Conservation (phyloP, 2,888 invertebrate genomes). For the Dromius quadrimaculatus region DNA sequence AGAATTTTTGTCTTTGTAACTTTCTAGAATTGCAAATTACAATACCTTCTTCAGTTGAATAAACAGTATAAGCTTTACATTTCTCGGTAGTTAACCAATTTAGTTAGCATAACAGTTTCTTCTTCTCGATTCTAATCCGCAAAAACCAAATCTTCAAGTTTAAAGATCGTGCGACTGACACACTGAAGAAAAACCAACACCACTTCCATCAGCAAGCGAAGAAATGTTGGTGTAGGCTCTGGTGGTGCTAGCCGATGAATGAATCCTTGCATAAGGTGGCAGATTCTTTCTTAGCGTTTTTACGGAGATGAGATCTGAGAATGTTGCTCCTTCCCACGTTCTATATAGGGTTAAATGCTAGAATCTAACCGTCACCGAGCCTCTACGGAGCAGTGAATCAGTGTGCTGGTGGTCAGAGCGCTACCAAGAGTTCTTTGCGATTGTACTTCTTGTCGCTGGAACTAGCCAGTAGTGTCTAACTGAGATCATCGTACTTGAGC, state of each 20-base stretch:
- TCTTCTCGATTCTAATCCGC: background rate
- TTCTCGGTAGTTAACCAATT: background rate
- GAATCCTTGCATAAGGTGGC: constrained; percentile 60
- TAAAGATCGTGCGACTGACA: background rate
- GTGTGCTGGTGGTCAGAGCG: constrained; percentile 40
- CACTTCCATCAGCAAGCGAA: no score
- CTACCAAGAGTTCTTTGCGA: no score
- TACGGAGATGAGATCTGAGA: constrained; percentile 62
- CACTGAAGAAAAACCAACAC: background rate
- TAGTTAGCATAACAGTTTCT: background rate
- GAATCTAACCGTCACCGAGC: constrained; percentile 40
- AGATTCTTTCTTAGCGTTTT: constrained; percentile 61
- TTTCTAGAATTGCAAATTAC: no score
- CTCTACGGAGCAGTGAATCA: constrained; percentile 42
- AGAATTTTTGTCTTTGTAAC: no score
- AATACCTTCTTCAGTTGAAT: no score
- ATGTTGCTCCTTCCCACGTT: constrained; percentile 63
- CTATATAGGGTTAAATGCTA: constrained; percentile 59
- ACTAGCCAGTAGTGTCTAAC: no score
- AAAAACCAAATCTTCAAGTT: background rate
- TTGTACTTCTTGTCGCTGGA: no score
- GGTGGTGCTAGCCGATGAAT: constrained; percentile 54
- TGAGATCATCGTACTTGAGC: no score
- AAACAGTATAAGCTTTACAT: background rate
- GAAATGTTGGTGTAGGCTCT: background rate